phyloP scores from a whole-genome alignment of 2,113 vertebrate species.

The Antechinus stuartii region DNA sequence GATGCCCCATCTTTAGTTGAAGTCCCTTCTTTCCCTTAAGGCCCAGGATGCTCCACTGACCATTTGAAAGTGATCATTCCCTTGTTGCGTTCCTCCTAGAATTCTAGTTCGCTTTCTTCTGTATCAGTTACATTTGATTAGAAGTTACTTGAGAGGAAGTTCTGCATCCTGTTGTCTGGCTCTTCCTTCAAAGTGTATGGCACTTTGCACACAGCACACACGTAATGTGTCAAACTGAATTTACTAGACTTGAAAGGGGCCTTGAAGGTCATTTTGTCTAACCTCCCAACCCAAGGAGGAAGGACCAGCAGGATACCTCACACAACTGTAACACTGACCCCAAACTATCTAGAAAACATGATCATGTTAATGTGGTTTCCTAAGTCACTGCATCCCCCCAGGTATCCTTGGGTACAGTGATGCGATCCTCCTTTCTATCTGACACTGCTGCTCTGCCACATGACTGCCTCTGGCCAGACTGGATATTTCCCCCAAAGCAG shows the following conservation, averaged over 20 bases:
- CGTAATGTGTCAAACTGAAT: neutral
- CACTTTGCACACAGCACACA: neutral
- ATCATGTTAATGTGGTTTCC: neutral
- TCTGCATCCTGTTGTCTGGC: no score
- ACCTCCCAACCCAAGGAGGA: neutral
- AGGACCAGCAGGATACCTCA: no score
- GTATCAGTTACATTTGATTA: no score
- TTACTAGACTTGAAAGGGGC: neutral
- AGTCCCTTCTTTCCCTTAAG: neutral
- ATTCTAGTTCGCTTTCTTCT: neutral
- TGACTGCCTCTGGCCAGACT: neutral
- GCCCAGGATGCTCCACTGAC: no score
- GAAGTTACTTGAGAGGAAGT: neutral
- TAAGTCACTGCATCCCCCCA: neutral
- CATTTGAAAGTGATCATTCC: no score
- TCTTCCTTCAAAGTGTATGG: no score
- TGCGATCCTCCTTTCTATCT: no score
- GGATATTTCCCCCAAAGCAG: neutral
- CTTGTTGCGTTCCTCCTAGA: neutral
- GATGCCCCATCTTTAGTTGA: neutral
- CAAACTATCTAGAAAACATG: neutral
- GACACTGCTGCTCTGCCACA: no score
- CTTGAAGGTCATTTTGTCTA: neutral
- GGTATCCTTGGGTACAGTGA: no score
- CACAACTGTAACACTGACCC: neutral